Base-by-base conservation (phyloP, 2,888 invertebrate species). In the Mermis nigrescens region DNA sequence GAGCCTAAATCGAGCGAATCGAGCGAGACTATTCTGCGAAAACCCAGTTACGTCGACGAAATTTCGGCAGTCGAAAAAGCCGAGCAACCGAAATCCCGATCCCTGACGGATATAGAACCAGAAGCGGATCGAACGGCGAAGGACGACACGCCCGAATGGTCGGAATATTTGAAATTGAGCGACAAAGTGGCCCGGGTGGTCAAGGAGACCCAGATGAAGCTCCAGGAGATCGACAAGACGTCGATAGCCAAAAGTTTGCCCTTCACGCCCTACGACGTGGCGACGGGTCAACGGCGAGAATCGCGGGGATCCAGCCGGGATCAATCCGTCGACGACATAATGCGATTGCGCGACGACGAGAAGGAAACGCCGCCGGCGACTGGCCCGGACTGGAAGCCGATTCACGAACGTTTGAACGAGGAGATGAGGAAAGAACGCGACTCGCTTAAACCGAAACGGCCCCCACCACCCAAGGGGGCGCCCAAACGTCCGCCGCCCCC, bases 181-280 rank as follows among this genome's bases (percentile, higher is more conserved):
- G 48, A 27, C 1, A 60, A 57, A 55, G 53, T 62, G 2, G 31
- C 48, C 32, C 26, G n/a, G 48, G 57, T 48, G 26, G 46, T 62
- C 22, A 59, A 62, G 32, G 24, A 57, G 29, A 62, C 62, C 1
- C 58, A 59, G 46, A 60, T 60, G 28, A 62, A 57, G 26, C 38
- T 62, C 22, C 32, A 62, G 28, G 55, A 62, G 27, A 54, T 56
- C n/a, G 55, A 62, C 19, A 26, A 62, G 24, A 38, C 48, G 2
- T 22, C 60, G n/a, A 38, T 46, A 19, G 31, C 57, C 12, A 60
- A 60, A 46, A 19, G 1, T 7, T 26, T 60, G 12, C 27, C 19
- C 19, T 2, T 31, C 7, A 7, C 29, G n/a, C 31, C 22, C 2
- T 60, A 56, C 32, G 24, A 7, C 24, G 24, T n/a, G 48, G 19